Evolutionary conservation across 2,888 invertebrate species (phyloP), one percentile per base, ranked within the genome.

Genomic region (Deilephila elpenor): DNA sequence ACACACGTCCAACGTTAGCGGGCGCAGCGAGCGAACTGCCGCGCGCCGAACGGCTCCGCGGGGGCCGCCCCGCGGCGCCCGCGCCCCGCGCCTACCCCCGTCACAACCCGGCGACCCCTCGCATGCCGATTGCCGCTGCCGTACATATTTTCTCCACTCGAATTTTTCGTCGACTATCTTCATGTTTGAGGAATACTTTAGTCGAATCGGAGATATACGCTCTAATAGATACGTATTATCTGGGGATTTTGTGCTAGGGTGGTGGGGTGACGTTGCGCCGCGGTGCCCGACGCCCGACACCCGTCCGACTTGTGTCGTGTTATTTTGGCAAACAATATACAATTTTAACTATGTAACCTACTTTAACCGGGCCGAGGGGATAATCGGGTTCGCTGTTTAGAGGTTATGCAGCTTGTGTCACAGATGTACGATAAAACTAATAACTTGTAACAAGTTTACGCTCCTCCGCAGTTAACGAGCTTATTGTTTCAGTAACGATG

Each of bases 141-240:
- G 89, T 92, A 93, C 92, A 93, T 92, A 92, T 93, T 93, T 92
- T 93, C 93, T 93, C 91, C 91, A 91, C 92, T 93, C 91, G 90
- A 93, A 93, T 93, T 94, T 93, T 93, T 93, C 93, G 92, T 92
- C 90, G 91, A 93, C 92, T 92, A 92, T 93, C 92, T 93, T 93
- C 90, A 91, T 92, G 92, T 93, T 93, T 93, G 93, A 93, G 91
- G 90, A 93, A 93, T 93, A 93, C 92, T 93, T 92, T 91, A 89
- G 90, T 86, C 89, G 92, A 92, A 93, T 93, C 92, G 90, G 88
- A 92, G 92, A 91, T 93, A 92, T 91, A 92, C 90, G 91, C 92
- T 92, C 90, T 92, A 93, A 93, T 93, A 92, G 91, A 92, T 92
- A 90, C 90, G 91, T 93, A 91, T 91, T 93, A 92, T 93, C 91